phyloP scores from a whole-genome alignment of 1,140 invertebrate species.

The Drosophila auraria region DNA sequence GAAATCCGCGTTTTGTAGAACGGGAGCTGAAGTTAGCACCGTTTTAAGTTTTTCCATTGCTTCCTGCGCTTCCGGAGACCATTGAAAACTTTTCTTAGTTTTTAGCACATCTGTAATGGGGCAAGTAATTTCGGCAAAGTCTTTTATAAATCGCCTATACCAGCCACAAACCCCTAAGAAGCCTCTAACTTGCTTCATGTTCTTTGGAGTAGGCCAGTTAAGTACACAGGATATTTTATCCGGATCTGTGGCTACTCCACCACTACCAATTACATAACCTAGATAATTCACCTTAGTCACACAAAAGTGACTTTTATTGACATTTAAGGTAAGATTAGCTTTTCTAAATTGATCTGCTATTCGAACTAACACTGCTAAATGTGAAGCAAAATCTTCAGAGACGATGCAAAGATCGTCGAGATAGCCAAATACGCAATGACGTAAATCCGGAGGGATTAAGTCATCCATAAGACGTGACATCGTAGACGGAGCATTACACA shows the following conservation, averaged over 20 bases:
- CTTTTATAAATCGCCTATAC: not conserved
- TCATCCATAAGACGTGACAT: conserved; percentile 3
- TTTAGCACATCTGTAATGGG: not conserved
- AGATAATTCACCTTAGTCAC: conserved; percentile 3
- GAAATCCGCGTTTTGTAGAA: conserved; percentile 30
- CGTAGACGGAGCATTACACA: too few species aligned
- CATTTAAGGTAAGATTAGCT: not conserved
- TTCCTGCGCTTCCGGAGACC: conserved; percentile 7
- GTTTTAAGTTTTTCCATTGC: conserved; percentile 16
- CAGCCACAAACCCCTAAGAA: not conserved
- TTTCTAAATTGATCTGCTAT: conserved; percentile 1
- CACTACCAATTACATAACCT: not conserved
- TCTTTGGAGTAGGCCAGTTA: not conserved
- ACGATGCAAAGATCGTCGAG: not conserved
- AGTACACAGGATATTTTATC: not conserved
- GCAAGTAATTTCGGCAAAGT: not conserved
- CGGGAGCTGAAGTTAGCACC: conserved; percentile 18
- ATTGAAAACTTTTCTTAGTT: conserved; percentile 19
- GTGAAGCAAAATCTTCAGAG: not conserved
- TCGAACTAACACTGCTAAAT: not conserved
- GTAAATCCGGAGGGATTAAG: conserved; percentile 1
- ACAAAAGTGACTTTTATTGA: not conserved
- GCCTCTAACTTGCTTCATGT: conserved; percentile 1
- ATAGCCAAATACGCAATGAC: not conserved
- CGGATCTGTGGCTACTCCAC: not conserved